Evolutionary conservation across 1,140 invertebrate genomes (phyloP).

Genomic region (Tribolium castaneum): DNA sequence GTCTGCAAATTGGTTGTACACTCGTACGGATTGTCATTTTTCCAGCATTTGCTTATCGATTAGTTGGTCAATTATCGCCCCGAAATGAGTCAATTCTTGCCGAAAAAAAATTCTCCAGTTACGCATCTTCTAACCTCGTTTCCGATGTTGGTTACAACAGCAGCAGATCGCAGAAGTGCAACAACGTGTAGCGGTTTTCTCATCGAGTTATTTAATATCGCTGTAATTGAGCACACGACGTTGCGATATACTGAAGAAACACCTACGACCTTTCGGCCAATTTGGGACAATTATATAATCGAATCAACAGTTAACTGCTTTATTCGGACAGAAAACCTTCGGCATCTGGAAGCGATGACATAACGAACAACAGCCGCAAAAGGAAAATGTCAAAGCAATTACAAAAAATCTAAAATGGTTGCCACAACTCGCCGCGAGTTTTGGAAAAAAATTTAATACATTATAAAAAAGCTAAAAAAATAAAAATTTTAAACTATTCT

Average conservation of each 20-base stretch:
- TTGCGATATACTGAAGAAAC: constrained; percentile 50
- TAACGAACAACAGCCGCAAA: not conserved
- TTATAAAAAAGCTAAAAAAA: too few relatives aligned
- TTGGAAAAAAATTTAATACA: too few relatives aligned
- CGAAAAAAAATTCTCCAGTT: constrained; percentile 2
- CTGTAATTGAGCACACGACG: constrained; percentile 49
- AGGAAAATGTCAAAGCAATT: not conserved
- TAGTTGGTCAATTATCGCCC: constrained; percentile 1
- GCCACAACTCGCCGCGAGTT: too few relatives aligned
- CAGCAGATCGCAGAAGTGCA: constrained; percentile 34
- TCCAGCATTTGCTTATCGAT: not conserved
- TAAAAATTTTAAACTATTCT: too few relatives aligned
- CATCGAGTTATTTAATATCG: constrained; percentile 43
- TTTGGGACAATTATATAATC: constrained; percentile 56
- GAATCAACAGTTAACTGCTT: constrained; percentile 29
- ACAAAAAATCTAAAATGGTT: not conserved
- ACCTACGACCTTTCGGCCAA: constrained; percentile 55
- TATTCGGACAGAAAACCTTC: not conserved
- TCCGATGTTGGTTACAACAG: constrained; percentile 41
- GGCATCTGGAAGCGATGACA: constrained; percentile 7
- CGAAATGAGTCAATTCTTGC: constrained; percentile 21
- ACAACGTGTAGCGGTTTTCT: constrained; percentile 31
- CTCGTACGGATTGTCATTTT: not conserved
- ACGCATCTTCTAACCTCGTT: constrained; percentile 42
- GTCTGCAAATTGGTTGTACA: not conserved